Evolutionary conservation across 2,797 vertebrate species (phyloP).

Genomic region (Catharus ustulatus): DNA sequence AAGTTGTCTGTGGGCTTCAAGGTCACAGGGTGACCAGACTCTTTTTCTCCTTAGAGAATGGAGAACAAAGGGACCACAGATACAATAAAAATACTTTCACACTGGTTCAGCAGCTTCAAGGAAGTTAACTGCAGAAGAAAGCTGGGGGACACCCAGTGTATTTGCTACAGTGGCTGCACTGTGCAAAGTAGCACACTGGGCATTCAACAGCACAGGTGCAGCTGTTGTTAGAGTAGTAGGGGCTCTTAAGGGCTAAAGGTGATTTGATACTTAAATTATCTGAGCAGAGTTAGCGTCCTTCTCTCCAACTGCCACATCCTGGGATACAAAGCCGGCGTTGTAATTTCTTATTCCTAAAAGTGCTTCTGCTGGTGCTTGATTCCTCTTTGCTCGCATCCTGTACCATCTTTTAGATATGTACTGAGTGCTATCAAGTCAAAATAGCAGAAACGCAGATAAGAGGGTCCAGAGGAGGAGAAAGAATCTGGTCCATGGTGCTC

Average conservation of each 20-base stretch:
- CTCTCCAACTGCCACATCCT: not conserved
- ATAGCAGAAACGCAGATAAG: not conserved
- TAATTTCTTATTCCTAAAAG: not conserved
- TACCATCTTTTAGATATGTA: not conserved
- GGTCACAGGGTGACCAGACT: conserved; percentile 19
- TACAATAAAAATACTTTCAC: conserved; percentile 24
- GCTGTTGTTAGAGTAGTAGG: not conserved
- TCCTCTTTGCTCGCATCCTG: not conserved
- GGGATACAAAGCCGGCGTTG: not conserved
- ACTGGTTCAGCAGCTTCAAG: not conserved
- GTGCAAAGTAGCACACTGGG: rapidly evolving
- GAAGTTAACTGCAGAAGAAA: not conserved
- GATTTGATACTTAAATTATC: not conserved
- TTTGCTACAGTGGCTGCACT: not conserved
- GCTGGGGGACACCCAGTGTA: not conserved
- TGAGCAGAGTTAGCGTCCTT: not conserved
- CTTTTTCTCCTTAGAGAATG: conserved; percentile 38
- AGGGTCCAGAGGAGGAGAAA: not conserved
- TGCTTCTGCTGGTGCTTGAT: not conserved
- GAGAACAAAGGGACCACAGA: conserved; percentile 26
- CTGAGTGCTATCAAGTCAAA: not conserved
- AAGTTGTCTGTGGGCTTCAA: not conserved
- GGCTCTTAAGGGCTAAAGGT: not conserved
- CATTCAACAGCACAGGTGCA: not conserved
- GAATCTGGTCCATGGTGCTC: not conserved